Evolutionary conservation across 2,113 vertebrate genomes (phyloP), one percentile per base, ranked within the genome.

Genomic region (human (Homo sapiens)): DNA sequence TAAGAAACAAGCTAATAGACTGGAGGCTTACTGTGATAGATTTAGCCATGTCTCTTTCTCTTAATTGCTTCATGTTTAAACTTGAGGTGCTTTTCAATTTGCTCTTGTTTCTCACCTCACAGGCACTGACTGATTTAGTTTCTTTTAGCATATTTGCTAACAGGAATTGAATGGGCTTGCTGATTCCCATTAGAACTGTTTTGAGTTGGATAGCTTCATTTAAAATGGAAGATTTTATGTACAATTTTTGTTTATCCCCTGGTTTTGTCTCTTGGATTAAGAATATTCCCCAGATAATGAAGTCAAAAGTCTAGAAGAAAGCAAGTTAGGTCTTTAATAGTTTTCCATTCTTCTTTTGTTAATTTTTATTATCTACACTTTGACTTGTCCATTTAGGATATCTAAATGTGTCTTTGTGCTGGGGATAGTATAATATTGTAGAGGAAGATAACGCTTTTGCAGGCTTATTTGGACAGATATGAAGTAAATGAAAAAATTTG

Each of bases 11-110:
- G 61, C 40, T 89, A 50, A 82, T 17, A 23, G 80, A 38, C 45
- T 35, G 0, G 23, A 57, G 66, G 52, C 48, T 85, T 32, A 32
- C n/a, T 66, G 30, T n/a, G 68, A 43, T 35, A 57, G 48, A 94
- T 52, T 92, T 61, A 89, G 73, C 72, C 52, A 22, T n/a, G 20
- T 55, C n/a, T 86, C 86, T 57, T 94, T 40, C n/a, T 66, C 45
- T 82, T 94, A 93, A 82, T 55, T 94, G 93, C 73, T 95, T 91
- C 82, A 43, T 57, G 27, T n/a, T 40, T 75, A 96, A 94, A 91
- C 23, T 64, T 66, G 35, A 93, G 93, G 64, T 75, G 6, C 68
- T 97, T 97, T 88, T 79, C 89, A 86, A 38, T 93, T 93, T 87
- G 48, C 22, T 89, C 4, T 17, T 84, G 11, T 72, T 89, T 90